A percentile compares a stretch with the other conserved stretches of the same genome.
phyloP scores from a whole-genome alignment of 1,140 invertebrate species.

The Pseudachorutes palmiensis region DNA sequence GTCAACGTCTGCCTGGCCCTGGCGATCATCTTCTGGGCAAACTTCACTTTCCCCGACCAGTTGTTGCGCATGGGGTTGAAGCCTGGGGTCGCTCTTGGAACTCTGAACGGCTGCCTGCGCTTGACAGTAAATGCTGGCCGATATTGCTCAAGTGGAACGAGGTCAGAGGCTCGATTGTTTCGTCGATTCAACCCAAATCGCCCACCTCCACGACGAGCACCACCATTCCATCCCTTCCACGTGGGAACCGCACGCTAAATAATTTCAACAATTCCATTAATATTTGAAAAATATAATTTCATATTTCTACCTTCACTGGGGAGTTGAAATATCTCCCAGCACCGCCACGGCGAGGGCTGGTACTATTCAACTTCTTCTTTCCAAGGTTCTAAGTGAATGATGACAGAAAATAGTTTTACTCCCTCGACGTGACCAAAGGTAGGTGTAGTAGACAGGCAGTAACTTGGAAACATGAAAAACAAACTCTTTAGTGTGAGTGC shows the following conservation, averaged over 20 bases:
- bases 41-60: neutral
- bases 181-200: too few relatives aligned
- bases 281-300: neutral
- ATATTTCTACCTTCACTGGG: neutral
- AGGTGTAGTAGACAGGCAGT: neutral
- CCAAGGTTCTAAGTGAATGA: neutral
- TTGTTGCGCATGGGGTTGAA: too few relatives aligned
- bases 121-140: neutral
- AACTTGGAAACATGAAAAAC: neutral
- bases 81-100: too few relatives aligned
- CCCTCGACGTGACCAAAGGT: neutral
- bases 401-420: neutral
- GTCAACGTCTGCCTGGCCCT: slow-evolving; percentile 17
- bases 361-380: neutral
- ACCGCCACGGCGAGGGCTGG: neutral
- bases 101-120: neutral
- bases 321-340: slow-evolving; percentile 11
- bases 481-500: too few relatives aligned
- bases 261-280: neutral
- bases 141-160: neutral
- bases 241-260: neutral
- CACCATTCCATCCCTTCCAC: too few relatives aligned
- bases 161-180: too few relatives aligned
- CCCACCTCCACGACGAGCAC: too few relatives aligned
- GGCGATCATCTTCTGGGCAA: slow-evolving; percentile 22